These are phyloP conservation scores for Balaeniceps rex DNA, from an alignment of 2,113 vertebrate species.

Conservation along the genomic window DNA sequence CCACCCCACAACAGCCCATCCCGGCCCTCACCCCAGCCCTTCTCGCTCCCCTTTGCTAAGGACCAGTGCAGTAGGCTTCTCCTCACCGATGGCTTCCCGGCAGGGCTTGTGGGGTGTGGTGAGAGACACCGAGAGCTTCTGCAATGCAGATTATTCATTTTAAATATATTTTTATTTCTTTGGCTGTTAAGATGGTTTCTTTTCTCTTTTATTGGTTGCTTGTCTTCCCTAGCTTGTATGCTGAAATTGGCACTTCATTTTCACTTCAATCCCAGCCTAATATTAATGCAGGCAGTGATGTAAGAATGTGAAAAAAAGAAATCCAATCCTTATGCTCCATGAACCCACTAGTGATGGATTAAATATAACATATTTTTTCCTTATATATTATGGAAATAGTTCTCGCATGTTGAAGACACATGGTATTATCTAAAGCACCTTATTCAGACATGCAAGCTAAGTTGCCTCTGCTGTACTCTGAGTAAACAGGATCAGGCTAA, in stretches of 20 bases:
- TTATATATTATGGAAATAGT: slow-evolving; percentile 21
- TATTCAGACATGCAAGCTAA: background rate
- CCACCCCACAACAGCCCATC: background rate
- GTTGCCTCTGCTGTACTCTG: background rate
- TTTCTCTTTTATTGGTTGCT: background rate
- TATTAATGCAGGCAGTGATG: slow-evolving; percentile 4
- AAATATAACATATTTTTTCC: background rate
- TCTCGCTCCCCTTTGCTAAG: background rate
- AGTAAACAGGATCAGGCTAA: slow-evolving; percentile 48
- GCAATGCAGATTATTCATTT: background rate
- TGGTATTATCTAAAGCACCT: background rate
- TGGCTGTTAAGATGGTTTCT: background rate
- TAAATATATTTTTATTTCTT: background rate
- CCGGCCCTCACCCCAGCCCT: background rate
- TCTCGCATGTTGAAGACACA: background rate
- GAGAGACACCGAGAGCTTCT: background rate
- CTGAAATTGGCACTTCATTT: slow-evolving; percentile 56
- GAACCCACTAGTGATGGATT: slow-evolving; percentile 33
- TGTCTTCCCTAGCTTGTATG: slow-evolving; percentile 29
- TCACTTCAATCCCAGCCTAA: slow-evolving; percentile 3
- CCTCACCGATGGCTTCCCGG: background rate
- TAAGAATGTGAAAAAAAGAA: slow-evolving; percentile 44
- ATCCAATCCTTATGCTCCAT: background rate
- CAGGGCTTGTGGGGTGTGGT: fast-evolving
- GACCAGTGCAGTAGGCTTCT: background rate